Evolutionary conservation across 1,140 invertebrate genomes (phyloP).

Genomic region (Orius insidiosus): DNA sequence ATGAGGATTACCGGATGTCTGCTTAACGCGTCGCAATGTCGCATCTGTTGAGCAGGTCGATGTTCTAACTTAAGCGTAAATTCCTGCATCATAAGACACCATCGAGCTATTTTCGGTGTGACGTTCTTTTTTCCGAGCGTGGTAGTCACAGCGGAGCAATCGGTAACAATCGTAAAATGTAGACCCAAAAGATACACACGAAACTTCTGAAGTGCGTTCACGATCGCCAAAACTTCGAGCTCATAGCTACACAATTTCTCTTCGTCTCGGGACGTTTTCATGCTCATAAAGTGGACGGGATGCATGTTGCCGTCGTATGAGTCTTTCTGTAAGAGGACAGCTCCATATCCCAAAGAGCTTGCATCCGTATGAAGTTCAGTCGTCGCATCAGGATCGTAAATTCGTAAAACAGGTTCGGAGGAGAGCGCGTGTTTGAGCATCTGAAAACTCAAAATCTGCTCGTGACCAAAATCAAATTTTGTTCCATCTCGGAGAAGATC

Average conservation of each 20-base stretch:
- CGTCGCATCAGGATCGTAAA: constrained; percentile 23
- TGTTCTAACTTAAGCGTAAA: constrained; percentile 14
- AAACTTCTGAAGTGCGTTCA: constrained; percentile 29
- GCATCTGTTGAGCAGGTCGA: constrained; percentile 13
- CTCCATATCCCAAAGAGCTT: constrained; percentile 20
- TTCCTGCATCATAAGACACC: constrained; percentile 17
- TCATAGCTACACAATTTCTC: constrained; percentile 27
- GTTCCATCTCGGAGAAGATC: constrained; percentile 17
- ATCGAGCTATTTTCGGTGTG: constrained; percentile 9
- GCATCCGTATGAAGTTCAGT: constrained; percentile 25
- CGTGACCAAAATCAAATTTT: not conserved
- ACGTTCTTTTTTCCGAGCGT: constrained; percentile 30
- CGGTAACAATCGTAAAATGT: constrained; percentile 32
- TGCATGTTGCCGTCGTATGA: constrained; percentile 12
- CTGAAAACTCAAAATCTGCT: constrained; percentile 21
- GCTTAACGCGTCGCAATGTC: constrained; percentile 18
- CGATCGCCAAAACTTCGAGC: constrained; percentile 25
- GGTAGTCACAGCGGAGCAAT: constrained; percentile 32
- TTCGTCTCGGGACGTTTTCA: constrained; percentile 27
- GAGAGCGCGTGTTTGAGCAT: constrained; percentile 24
- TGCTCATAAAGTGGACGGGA: constrained; percentile 26
- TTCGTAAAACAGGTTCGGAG: constrained; percentile 23
- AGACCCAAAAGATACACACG: constrained; percentile 29
- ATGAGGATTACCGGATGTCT: constrained; percentile 8
- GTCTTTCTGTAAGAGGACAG: constrained; percentile 22